Evolutionary conservation across 2,888 invertebrate genomes (phyloP).

Genomic region (Ectemnius cavifrons): DNA sequence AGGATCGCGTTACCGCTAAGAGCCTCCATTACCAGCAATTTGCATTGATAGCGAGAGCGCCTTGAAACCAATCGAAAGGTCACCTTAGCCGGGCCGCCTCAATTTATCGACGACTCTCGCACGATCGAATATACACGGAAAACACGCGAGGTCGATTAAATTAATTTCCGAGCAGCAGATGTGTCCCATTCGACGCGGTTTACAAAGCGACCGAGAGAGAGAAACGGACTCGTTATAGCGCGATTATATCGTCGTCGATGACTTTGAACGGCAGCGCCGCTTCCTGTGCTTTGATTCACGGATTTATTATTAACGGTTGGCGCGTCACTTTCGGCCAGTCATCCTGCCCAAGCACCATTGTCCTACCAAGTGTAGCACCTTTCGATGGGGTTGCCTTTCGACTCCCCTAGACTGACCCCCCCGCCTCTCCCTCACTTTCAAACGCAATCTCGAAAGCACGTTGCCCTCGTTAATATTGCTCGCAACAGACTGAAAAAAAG

Average conservation of each 20-base stretch:
- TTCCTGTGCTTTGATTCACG: constrained; percentile 3
- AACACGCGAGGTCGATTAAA: background rate
- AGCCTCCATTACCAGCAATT: constrained; percentile 75
- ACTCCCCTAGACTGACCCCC: constrained; percentile 11
- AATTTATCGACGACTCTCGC: constrained; percentile 34
- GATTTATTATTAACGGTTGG: constrained; percentile 39
- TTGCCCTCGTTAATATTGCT: constrained; percentile 36
- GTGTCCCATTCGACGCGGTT: background rate
- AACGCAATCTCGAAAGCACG: constrained; percentile 30
- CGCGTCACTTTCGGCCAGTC: constrained; percentile 39
- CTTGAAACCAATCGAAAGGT: constrained; percentile 71
- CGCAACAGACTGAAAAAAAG: constrained; percentile 36
- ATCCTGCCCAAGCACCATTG: constrained; percentile 23
- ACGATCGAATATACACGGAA: background rate
- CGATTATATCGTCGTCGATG: background rate
- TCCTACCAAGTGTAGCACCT: constrained; percentile 11
- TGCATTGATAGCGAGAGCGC: constrained; percentile 74
- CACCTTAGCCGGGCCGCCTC: constrained; percentile 67
- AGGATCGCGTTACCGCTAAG: constrained; percentile 70
- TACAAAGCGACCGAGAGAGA: too few relatives aligned
- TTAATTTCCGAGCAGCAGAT: constrained; percentile 15
- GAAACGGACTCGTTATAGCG: background rate
- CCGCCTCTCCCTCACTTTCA: constrained; percentile 1
- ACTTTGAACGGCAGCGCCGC: background rate
- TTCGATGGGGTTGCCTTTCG: constrained; percentile 6